Evolutionary conservation across 2,797 vertebrate genomes (phyloP), one percentile per base, ranked within the genome.

Genomic region (Rhinoraja longicauda): DNA sequence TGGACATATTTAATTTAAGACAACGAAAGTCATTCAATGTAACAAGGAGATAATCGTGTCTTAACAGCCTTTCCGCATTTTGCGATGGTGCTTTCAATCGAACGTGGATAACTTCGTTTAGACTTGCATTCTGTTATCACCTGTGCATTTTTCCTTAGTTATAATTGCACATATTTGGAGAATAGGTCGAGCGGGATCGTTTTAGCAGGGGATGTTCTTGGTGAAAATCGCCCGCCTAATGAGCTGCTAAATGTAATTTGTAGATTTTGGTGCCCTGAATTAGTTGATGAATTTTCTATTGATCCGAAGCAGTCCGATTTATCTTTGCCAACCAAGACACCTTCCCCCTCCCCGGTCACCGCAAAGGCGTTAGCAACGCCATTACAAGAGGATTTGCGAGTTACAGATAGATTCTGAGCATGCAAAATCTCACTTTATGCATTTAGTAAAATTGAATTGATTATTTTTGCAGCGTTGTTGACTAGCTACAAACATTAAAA

Each of bases 271-370:
- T 95, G 97, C 97, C 97, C 97, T 97, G 98, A 99, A 98, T 98
- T 98, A 97, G 97, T 97, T 97, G 97, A 98, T 98, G 98, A 97
- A 98, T 99, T 98, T 97, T 97, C 96, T 98, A 99, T 99, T 97
- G 98, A 99, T 98, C 98, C 96, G 95, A 95, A 96, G 96, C 94
- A 96, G 96, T 97, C 95, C 96, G 96, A 99, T 98, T 97, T 96
- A 97, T 98, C 98, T 99, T 97, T 98, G 98, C 97, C 98, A 98
- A 94, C 81, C 93, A 94, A 29, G 36, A 45, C 67, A 70, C 45
- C 67, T 75, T 45, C 70, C 36, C n/a, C 32, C 32, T 7, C 9
- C 90, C 70, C 70, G 45, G 75, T 70, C 90, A 17, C 70, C 29
- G 90, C 90, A 75, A 72, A 92, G 70, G 90, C 90, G 12, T 92